These are phyloP conservation scores for Sebastes flavidus DNA, from an alignment of 2,797 vertebrate genomes.

Conservation along the genomic window DNA sequence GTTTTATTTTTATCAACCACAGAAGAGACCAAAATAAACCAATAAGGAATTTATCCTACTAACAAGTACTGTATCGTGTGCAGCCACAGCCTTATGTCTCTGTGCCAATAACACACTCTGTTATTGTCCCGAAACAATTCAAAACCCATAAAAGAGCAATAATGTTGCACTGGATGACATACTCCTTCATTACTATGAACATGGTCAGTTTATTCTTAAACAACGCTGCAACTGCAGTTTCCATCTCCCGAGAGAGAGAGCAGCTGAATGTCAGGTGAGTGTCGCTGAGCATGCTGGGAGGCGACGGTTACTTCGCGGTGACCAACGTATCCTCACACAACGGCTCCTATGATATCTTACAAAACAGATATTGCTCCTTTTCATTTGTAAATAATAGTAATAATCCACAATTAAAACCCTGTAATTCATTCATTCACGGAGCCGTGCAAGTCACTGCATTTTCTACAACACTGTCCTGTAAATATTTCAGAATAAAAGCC, in stretches of 20 bases:
- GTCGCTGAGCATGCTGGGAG: neutral
- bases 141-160: neutral
- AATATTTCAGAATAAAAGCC: too few species aligned
- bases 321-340: too few species aligned
- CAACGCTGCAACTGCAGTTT: neutral
- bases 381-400: too few species aligned
- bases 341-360: too few species aligned
- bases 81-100: neutral
- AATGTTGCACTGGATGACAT: neutral
- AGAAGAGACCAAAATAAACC: neutral
- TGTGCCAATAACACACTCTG: neutral
- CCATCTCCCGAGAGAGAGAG: neutral
- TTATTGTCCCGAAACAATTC: neutral
- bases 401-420: too few species aligned
- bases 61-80: neutral
- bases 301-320: neutral
- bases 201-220: constrained; percentile 7
- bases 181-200: constrained; percentile 3
- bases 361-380: too few species aligned
- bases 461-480: too few species aligned
- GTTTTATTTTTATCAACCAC: neutral
- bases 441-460: too few species aligned
- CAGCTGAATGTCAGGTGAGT: neutral
- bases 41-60: neutral
- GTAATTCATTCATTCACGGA: too few species aligned